Conservation (phyloP, 2,113 vertebrate species). For the Brachypodius melanocephalos region DNA sequence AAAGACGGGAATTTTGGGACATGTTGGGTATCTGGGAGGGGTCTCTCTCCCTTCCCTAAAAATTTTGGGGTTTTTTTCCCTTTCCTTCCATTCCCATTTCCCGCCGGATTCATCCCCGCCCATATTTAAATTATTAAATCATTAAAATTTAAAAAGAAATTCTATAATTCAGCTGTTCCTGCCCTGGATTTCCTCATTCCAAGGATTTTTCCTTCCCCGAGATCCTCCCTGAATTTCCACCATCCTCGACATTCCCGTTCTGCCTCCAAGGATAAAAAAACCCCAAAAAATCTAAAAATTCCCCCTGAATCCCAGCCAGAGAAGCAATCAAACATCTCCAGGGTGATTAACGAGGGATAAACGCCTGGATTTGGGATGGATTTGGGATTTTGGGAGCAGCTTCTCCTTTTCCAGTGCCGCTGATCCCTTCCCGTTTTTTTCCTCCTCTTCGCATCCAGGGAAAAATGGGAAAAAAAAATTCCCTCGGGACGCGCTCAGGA, state of each 20-base stretch:
- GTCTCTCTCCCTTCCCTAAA: no score
- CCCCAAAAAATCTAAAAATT: not conserved
- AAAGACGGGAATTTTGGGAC: not conserved
- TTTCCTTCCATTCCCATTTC: not conserved
- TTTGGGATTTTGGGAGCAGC: fast-evolving
- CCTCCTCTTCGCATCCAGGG: not conserved
- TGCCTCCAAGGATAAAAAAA: not conserved
- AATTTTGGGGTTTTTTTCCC: not conserved
- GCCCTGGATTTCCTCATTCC: not conserved
- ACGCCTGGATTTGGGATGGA: not conserved
- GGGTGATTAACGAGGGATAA: not conserved
- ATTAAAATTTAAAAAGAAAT: no score
- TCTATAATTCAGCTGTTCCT: not conserved
- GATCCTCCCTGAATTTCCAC: not conserved
- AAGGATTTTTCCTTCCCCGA: not conserved
- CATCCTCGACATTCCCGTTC: not conserved
- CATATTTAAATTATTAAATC: not conserved
- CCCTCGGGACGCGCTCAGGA: not conserved
- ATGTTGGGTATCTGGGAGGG: not conserved
- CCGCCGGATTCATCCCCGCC: no score
- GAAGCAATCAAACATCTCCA: not conserved
- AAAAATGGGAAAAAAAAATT: not conserved
- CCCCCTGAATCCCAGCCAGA: not conserved
- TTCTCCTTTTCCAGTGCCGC: no score
- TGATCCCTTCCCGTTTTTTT: not conserved